phyloP scores from a whole-genome alignment of 1,140 invertebrate genomes.

The Ceratosolen fusciceps region DNA sequence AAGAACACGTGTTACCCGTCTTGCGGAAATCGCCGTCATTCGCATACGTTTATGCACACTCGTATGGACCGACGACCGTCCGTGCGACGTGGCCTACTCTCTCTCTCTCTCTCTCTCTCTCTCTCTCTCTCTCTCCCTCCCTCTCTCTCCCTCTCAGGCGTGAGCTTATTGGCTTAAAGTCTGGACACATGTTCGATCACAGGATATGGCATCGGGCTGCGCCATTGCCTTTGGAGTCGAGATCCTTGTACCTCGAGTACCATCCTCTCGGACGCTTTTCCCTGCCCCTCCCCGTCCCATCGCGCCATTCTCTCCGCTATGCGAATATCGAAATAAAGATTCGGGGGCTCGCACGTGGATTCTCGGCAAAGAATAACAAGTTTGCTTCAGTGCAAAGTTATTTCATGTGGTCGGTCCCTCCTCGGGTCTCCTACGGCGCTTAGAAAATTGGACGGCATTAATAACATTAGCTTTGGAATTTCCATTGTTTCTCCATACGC shows the following conservation, averaged over 20 bases:
- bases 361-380: background rate
- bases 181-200: conserved; percentile 41
- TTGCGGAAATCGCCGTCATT: conserved; percentile 43
- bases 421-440: background rate
- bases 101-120: too few relatives aligned
- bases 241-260: conserved; percentile 14
- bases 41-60: background rate
- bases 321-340: background rate
- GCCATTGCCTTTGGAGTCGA: background rate
- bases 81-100: background rate
- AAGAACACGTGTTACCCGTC: conserved; percentile 36
- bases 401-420: background rate
- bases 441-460: background rate
- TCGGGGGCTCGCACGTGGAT: background rate
- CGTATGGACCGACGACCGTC: background rate
- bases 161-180: too few relatives aligned
- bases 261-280: background rate
- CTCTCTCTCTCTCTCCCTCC: too few relatives aligned
- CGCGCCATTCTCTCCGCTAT: background rate
- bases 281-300: background rate
- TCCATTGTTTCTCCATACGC: background rate
- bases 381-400: background rate
- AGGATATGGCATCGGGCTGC: background rate
- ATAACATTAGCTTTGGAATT: background rate
- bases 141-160: too few relatives aligned